Conservation (phyloP, 2,888 invertebrate species). For the Scrobipalpa atriplicella region DNA sequence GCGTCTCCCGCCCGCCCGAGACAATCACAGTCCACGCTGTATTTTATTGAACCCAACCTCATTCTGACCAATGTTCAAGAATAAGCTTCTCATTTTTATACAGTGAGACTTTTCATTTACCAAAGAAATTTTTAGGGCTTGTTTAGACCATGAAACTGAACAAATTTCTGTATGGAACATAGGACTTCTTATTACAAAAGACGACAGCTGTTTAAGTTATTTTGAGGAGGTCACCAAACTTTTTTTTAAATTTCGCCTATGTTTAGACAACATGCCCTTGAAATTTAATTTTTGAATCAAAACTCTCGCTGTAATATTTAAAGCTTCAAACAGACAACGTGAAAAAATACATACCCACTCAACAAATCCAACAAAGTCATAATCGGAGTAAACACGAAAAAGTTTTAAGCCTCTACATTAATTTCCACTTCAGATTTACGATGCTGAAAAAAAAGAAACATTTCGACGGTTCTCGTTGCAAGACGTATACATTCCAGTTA, state of each 20-base stretch:
- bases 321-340: neutral
- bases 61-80: neutral
- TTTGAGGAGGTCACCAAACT: no score
- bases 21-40: conserved; percentile 12
- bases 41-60: conserved; percentile 5
- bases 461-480: conserved; percentile 56
- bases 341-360: neutral
- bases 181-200: no score
- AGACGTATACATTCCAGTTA: conserved; percentile 59
- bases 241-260: no score
- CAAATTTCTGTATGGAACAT: no score
- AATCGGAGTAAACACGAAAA: conserved; percentile 29
- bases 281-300: no score
- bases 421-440: conserved; percentile 50
- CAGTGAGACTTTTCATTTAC: no score
- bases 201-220: no score
- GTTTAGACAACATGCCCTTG: no score
- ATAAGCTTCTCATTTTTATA: neutral
- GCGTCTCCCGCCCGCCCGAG: neutral
- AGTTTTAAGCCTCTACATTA: conserved; percentile 42
- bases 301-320: no score
- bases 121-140: no score
- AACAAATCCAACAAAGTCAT: conserved; percentile 17
- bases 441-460: conserved; percentile 51
- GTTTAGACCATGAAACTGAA: no score